A percentile compares a stretch with the other conserved stretches of the same genome.
phyloP scores from a whole-genome alignment of 1,140 invertebrate species.

The Calliphora vicina region DNA sequence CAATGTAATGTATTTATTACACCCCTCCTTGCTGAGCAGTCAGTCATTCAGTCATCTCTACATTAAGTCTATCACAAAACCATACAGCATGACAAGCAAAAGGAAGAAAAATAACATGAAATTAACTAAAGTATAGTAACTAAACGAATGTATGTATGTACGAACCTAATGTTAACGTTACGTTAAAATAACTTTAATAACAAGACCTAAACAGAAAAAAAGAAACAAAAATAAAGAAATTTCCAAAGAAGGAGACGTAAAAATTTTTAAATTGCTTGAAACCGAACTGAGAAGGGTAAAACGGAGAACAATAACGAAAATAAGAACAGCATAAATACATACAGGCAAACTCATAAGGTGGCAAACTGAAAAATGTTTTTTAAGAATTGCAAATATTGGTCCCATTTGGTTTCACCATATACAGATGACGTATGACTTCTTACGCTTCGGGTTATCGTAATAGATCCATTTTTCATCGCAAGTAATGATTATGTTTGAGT shows the following conservation, averaged over 20 bases:
- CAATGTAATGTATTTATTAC: background rate
- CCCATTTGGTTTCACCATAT: no score
- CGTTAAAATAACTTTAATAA: constrained; percentile 12
- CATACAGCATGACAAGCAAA: constrained; percentile 18
- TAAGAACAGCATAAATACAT: background rate
- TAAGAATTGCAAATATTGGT: no score
- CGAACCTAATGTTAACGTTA: background rate
- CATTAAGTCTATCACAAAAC: constrained; percentile 25
- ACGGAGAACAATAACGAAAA: no score
- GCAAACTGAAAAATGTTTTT: no score
- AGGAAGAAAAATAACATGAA: background rate
- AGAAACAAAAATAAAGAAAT: background rate
- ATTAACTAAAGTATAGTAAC: constrained; percentile 14
- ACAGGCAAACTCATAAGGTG: no score
- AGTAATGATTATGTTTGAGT: no score
- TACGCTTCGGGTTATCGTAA: no score
- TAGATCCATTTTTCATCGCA: no score
- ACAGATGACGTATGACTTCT: no score
- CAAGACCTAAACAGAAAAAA: background rate
- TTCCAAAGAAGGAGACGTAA: background rate
- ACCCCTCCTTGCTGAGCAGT: constrained; percentile 2
- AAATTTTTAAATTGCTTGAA: background rate
- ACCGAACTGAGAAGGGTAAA: no score
- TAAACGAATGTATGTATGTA: background rate
- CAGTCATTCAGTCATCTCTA: constrained; percentile 26